Base-by-base conservation (phyloP, 1,140 invertebrate genomes). In the Bombus fervidus region DNA sequence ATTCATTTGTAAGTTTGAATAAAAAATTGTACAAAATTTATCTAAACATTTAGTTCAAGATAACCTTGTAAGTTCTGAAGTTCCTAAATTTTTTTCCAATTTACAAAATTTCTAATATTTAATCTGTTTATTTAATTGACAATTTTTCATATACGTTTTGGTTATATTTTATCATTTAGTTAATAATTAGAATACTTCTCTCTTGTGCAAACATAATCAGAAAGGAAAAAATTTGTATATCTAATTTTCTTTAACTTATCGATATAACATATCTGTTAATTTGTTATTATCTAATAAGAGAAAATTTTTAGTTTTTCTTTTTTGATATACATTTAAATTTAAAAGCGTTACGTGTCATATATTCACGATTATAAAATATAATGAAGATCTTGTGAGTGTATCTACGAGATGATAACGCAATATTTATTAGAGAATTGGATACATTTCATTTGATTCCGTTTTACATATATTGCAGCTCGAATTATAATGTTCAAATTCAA, bases 401-500 rank as follows among this genome's bases (percentile, higher is more conserved):
- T 22, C 18, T 22, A 53, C 1, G 47, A 53, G 18, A 53, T 22
- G 5, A 22, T 53, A 77, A 77, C 31, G 31, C 8, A 79, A 79
- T 47, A 84, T 64, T 71, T 31, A 41, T 53, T 28, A 28, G 1
- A 47, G 1, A 6, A 43, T n/a, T 25, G 0, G 15, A 39, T 34
- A 15, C 31, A 31, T 10, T 10, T 12, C 4, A 25, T 34, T 47
- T 31, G 2, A 41, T 34, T 53, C 5, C 18, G 1, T 53, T 53
- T 53, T 53, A 75, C 10, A 47, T 18, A 31, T n/a, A n/a, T 13
- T 12, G 12, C 5, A 25, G n/a, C 5, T 34, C 1, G 5, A 39
- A 66, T 18, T 28, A n/a, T 25, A 47, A 80, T 39, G 18, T 80
- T 22, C 53, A 62, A 62, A 22, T 71, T 64, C 37, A 41, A 85